These are phyloP conservation scores for Grantiella picta DNA, from an alignment of 2,113 vertebrate genomes.

Conservation along the genomic window DNA sequence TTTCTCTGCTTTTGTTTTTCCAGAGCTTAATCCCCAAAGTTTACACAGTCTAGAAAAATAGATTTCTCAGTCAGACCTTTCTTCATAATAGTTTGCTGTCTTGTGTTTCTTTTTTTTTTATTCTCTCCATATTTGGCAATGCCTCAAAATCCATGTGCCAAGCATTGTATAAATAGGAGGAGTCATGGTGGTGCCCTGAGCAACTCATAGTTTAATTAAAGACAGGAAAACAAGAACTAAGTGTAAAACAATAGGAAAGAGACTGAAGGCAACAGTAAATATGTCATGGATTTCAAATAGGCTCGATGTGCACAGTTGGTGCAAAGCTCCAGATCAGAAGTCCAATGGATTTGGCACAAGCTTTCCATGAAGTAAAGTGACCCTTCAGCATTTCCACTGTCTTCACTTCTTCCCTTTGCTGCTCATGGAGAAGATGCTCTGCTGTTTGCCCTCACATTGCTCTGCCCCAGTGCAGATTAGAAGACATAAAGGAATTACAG, in stretches of 20 bases:
- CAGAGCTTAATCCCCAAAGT: not conserved
- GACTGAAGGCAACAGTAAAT: not conserved
- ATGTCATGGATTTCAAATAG: constrained; percentile 2
- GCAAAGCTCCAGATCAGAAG: not conserved
- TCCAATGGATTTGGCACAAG: not conserved
- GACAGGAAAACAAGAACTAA: not conserved
- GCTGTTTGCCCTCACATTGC: not conserved
- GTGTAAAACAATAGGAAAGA: constrained; percentile 32
- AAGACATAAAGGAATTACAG: not conserved
- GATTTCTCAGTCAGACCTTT: not conserved
- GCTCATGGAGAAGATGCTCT: not conserved
- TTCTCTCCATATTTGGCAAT: not conserved
- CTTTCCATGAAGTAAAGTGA: not conserved
- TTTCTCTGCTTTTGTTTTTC: constrained; percentile 36
- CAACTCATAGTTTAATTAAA: constrained; percentile 28
- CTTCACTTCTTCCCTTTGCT: not conserved
- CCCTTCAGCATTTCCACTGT: not conserved
- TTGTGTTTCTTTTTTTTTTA: not conserved
- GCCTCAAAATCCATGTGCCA: not conserved
- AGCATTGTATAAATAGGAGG: constrained; percentile 34
- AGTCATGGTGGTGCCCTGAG: not conserved
- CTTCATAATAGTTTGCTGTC: not conserved
- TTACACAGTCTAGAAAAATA: constrained; percentile 10
- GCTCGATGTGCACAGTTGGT: not conserved
- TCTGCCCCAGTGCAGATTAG: not conserved